These are phyloP conservation scores for Psilopogon haemacephalus DNA, from an alignment of 2,113 vertebrate genomes.

Conservation along the genomic window DNA sequence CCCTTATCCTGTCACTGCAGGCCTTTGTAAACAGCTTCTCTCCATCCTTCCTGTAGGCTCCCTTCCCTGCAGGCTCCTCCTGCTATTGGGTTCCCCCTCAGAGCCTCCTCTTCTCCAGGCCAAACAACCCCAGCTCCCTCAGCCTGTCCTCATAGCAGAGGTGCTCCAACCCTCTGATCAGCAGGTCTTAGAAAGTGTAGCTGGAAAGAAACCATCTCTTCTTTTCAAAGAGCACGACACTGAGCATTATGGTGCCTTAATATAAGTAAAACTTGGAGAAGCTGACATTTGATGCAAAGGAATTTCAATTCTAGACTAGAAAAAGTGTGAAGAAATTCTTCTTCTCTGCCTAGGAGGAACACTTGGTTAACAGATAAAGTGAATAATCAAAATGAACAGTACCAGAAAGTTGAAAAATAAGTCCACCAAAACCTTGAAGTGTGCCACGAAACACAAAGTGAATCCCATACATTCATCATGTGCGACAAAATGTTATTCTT, in stretches of 20 bases:
- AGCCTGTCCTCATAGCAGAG: too few species aligned
- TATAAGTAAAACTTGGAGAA: background rate
- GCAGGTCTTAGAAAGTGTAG: background rate
- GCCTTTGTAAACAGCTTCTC: too few species aligned
- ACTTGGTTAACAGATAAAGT: background rate
- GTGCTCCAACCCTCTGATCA: too few species aligned
- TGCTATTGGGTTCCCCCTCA: too few species aligned
- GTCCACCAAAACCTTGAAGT: background rate
- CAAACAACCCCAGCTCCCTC: too few species aligned
- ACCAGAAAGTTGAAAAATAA: background rate
- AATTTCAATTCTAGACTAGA: background rate
- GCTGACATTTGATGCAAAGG: background rate
- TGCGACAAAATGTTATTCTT: background rate
- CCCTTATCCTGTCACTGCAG: too few species aligned
- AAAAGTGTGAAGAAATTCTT: background rate
- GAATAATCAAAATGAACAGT: background rate
- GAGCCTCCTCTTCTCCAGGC: too few species aligned
- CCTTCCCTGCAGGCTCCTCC: too few species aligned
- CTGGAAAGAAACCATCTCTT: background rate
- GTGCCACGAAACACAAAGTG: background rate
- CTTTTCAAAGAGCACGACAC: background rate
- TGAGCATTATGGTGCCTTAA: background rate
- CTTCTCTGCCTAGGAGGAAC: background rate
- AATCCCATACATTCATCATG: background rate
- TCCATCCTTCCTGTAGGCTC: too few species aligned